Conservation (phyloP, 1,140 invertebrate genomes). For the Holotrichia oblita region DNA sequence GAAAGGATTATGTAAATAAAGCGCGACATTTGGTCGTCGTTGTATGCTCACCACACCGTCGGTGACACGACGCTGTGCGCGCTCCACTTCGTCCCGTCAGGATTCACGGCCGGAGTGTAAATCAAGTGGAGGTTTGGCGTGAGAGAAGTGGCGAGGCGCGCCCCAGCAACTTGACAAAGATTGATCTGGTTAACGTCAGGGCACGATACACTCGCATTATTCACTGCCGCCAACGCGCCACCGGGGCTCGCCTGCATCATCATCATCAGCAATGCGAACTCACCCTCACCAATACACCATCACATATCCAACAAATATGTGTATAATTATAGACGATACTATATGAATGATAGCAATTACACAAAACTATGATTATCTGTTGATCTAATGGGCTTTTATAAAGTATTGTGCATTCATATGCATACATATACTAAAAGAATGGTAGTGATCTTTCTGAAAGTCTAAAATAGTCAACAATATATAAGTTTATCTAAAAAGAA, state of each 20-base stretch:
- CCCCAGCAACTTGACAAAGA: constrained; percentile 55
- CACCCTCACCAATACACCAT: constrained; percentile 1
- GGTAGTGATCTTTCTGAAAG: too few species aligned
- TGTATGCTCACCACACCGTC: not conserved
- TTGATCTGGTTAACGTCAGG: constrained; percentile 54
- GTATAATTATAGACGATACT: not conserved
- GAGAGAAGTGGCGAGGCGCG: constrained; percentile 52
- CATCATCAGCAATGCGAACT: constrained; percentile 6
- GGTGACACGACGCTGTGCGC: constrained; percentile 14
- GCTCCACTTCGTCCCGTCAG: constrained; percentile 9
- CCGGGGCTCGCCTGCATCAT: constrained; percentile 22
- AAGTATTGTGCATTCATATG: too few species aligned
- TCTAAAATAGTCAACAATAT: too few species aligned
- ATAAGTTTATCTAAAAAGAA: too few species aligned
- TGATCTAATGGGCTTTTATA: too few species aligned
- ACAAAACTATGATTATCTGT: too few species aligned
- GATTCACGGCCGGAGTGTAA: constrained; percentile 46
- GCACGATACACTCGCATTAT: constrained; percentile 56
- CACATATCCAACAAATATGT: not conserved
- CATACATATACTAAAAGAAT: too few species aligned
- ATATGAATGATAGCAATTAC: not conserved
- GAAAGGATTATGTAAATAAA: constrained; percentile 10
- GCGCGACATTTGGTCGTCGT: constrained; percentile 1
- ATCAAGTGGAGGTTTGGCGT: constrained; percentile 57
- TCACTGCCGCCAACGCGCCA: constrained; percentile 50